Evolutionary conservation across 2,888 invertebrate species (phyloP).

Genomic region (Cordilura impudica): DNA sequence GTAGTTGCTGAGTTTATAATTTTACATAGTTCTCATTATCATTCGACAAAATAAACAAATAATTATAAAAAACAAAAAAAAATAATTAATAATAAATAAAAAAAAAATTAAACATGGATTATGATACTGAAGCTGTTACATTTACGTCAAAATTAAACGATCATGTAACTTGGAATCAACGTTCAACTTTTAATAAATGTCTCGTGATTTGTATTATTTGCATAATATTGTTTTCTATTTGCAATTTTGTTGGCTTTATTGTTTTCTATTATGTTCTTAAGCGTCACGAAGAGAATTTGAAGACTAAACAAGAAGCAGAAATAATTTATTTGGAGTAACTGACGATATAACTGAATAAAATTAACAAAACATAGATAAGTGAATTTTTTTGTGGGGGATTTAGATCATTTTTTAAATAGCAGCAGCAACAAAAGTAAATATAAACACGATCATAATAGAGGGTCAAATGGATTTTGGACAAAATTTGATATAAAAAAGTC

Average conservation of each 20-base stretch:
- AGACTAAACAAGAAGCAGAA: background rate
- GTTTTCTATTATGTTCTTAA: constrained; percentile 53
- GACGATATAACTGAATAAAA: background rate
- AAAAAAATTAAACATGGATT: constrained; percentile 22
- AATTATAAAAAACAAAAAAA: background rate
- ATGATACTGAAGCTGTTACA: constrained; percentile 29
- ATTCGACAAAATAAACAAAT: background rate
- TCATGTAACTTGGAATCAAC: constrained; percentile 38
- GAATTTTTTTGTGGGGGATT: too few species aligned
- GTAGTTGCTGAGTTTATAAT: background rate
- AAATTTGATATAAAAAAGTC: too few species aligned
- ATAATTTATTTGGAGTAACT: too few species aligned
- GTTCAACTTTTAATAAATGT: constrained; percentile 45
- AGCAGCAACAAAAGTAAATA: too few species aligned
- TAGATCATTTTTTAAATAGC: too few species aligned
- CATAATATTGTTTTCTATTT: constrained; percentile 37
- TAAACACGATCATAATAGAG: too few species aligned
- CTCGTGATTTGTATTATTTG: constrained; percentile 42
- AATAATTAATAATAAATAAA: background rate
- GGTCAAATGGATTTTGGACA: too few species aligned
- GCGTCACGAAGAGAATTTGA: constrained; percentile 55
- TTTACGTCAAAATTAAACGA: constrained; percentile 10
- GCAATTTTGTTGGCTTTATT: constrained; percentile 49
- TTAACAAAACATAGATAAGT: background rate
- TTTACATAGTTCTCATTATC: too few species aligned